Percentiles rank a stretch among this genome's conserved stretches.
These are phyloP conservation scores for Micromesistius poutassou DNA, from an alignment of 2,797 vertebrate species.

Conservation along the genomic window DNA sequence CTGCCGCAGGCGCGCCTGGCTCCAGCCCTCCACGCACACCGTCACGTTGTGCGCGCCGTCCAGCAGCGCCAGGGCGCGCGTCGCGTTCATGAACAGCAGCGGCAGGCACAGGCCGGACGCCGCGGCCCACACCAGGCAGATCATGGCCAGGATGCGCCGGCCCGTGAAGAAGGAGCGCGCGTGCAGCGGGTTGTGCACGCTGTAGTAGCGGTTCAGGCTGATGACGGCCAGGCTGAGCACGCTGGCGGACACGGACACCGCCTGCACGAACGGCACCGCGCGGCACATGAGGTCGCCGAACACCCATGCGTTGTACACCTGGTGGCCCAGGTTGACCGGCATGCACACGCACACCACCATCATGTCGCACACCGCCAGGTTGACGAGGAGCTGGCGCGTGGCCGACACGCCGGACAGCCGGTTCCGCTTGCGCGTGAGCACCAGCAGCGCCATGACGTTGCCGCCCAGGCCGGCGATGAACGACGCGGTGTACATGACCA, in stretches of 20 bases:
- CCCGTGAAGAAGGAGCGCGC: slow-evolving; percentile 61
- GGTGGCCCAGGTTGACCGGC: slow-evolving; percentile 66
- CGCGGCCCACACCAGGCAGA: slow-evolving; percentile 56
- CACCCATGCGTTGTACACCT: slow-evolving; percentile 68
- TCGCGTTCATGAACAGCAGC: slow-evolving; percentile 62
- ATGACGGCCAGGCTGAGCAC: slow-evolving; percentile 67
- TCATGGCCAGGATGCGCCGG: slow-evolving; percentile 56
- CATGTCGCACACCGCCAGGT: slow-evolving; percentile 69
- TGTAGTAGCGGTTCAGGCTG: slow-evolving; percentile 68
- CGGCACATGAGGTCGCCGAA: slow-evolving; percentile 68
- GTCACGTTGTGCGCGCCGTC: slow-evolving; percentile 40
- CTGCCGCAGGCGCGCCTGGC: slow-evolving; percentile 53
- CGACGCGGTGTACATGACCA: slow-evolving; percentile 63
- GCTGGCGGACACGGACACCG: slow-evolving; percentile 67
- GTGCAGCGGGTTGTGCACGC: slow-evolving; percentile 64
- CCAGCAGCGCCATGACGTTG: slow-evolving; percentile 64
- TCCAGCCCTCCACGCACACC: slow-evolving; percentile 66
- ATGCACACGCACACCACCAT: slow-evolving; percentile 72
- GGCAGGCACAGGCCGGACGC: slow-evolving; percentile 62
- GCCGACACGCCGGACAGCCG: slow-evolving; percentile 52
- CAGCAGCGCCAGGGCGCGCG: slow-evolving; percentile 51
- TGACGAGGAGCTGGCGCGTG: slow-evolving; percentile 63
- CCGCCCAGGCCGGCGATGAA: slow-evolving; percentile 61
- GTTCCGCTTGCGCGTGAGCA: slow-evolving; percentile 54
- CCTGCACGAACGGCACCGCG: slow-evolving; percentile 68